Conservation (phyloP, 2,113 vertebrate species). For the Nannobrachium achirus region DNA sequence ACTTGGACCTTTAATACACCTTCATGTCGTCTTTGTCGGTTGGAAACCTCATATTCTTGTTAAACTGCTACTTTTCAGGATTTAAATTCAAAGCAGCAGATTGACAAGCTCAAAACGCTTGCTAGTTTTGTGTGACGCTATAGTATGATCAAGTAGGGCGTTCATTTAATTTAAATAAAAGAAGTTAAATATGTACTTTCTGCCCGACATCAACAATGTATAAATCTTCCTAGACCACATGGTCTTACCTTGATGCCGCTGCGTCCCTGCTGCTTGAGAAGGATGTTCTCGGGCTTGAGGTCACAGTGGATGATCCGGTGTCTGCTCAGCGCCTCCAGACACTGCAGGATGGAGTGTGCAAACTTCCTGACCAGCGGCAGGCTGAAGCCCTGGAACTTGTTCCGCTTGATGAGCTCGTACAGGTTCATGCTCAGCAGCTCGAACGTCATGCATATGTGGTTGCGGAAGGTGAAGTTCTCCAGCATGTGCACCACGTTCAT, state of each 20-base stretch:
- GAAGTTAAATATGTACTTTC: too few species aligned
- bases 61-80: too few species aligned
- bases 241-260: slow-evolving; percentile 91
- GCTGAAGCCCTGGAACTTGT: slow-evolving; percentile 98
- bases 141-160: too few species aligned
- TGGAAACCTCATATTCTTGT: too few species aligned
- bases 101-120: too few species aligned
- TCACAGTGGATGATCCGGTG: slow-evolving; percentile 98
- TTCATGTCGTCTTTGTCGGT: too few species aligned
- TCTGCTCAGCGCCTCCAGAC: slow-evolving; percentile 89
- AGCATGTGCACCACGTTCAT: slow-evolving; percentile 99
- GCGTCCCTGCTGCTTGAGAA: slow-evolving; percentile 95
- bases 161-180: too few species aligned
- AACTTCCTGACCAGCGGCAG: slow-evolving; percentile 95
- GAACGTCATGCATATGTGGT: slow-evolving; percentile 98
- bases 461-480: slow-evolving; percentile 97
- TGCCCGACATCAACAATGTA: too few species aligned
- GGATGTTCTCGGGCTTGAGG: slow-evolving; percentile 97
- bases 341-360: slow-evolving; percentile 96
- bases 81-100: too few species aligned
- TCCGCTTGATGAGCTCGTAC: slow-evolving; percentile 98
- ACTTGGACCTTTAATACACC: too few species aligned
- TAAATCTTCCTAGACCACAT: too few species aligned
- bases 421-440: slow-evolving; percentile 97
- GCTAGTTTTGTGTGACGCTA: too few species aligned